A percentile compares a stretch with the other conserved stretches of the same genome.
phyloP scores from a whole-genome alignment of 2,113 vertebrate genomes.

The Apodemus sylvaticus region DNA sequence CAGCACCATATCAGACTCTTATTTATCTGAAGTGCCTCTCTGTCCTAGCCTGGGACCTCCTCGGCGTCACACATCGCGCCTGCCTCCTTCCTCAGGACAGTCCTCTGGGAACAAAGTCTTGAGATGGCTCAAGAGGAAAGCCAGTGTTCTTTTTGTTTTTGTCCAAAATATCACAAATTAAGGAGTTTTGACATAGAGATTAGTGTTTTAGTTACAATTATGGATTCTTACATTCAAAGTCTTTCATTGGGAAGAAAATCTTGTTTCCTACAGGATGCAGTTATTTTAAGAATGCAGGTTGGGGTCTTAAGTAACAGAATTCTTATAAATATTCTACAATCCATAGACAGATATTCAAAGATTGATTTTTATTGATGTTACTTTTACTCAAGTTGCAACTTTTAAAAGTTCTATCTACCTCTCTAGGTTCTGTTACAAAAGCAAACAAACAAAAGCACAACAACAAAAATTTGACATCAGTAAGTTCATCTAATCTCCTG shows the following conservation, averaged over 20 bases:
- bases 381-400: background rate
- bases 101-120: background rate
- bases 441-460: background rate
- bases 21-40: slow-evolving; percentile 41
- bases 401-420: background rate
- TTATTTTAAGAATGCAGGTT: slow-evolving; percentile 25
- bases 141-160: background rate
- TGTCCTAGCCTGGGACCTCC: background rate
- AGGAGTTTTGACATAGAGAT: background rate
- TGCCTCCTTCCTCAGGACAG: background rate
- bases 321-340: slow-evolving; percentile 37
- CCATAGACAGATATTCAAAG: background rate
- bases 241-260: background rate
- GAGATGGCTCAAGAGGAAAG: slow-evolving; percentile 12
- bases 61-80: background rate
- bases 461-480: background rate
- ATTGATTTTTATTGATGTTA: slow-evolving; percentile 2
- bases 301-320: background rate
- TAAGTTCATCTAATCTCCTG: slow-evolving; percentile 19
- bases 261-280: slow-evolving; percentile 5
- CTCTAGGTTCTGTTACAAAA: background rate
- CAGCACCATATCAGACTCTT: background rate
- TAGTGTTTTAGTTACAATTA: slow-evolving; percentile 33
- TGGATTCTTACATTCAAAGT: slow-evolving; percentile 26
- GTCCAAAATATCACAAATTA: background rate